Base-by-base conservation (phyloP, 2,113 vertebrate genomes). In the Tretioscincus oriximinensis region DNA sequence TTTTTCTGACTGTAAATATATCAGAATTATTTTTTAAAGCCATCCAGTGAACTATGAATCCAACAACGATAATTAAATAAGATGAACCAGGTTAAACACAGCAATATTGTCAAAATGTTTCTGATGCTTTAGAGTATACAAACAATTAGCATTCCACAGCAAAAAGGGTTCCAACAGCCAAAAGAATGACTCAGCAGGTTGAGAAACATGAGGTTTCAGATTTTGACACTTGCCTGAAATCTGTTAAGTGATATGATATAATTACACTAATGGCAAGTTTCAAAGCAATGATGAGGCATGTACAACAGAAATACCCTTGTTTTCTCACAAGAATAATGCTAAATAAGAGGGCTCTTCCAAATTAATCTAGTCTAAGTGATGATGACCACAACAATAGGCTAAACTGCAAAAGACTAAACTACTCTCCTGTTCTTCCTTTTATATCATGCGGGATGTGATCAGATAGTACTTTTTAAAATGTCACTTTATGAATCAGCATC, bases 261-360 rank as follows among this genome's bases (percentile, higher is more conserved):
- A 79, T 71, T 70, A 79, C 54, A 45, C 31, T 61, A 79, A 71
- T 61, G 77, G 77, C 9, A 16, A 61, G 77, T 28, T 71, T 31
- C 16, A 58, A 70, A 61, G 54, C 70, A 24, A 45, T 60, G 54
- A 79, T 70, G 49, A 24, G n/a, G 49, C 24, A 70, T 26, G 47
- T 49, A 54, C 8, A 49, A 74, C 65, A 31, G 22, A 68, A 74
- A 74, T 60, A 81, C 14, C 20, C 1, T 78, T 60, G 29, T 45
- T 70, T 78, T 78, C 51, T 70, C 51, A 60, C 24, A 21, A 22
- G 31, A 69, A 78, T 68, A 60, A 58, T 51, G 12, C 49, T 24
- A 69, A 60, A 78, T 9, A 70, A 70, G 77, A 31, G 31, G 45
- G 20, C 10, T 45, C 26, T 68, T 81, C 64, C 31, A 69, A 75